phyloP scores from a whole-genome alignment of 2,797 vertebrate genomes.

The Clamator glandarius region DNA sequence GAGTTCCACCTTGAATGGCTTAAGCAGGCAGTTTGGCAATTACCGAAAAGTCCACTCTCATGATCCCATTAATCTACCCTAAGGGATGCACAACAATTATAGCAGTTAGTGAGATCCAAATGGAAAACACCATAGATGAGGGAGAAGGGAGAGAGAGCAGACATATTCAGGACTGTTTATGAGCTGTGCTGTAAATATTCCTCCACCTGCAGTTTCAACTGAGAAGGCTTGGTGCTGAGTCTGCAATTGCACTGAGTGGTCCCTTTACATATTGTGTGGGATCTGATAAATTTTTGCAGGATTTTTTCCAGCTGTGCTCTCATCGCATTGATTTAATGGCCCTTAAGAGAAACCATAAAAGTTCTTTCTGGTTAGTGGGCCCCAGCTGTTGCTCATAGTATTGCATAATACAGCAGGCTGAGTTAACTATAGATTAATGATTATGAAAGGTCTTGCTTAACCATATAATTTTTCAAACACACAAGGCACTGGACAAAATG shows the following conservation, averaged over 20 bases:
- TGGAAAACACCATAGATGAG: slow-evolving; percentile 33
- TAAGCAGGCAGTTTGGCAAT: slow-evolving; percentile 9
- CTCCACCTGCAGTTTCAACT: slow-evolving; percentile 75
- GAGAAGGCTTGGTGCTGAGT: slow-evolving; percentile 56
- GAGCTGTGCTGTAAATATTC: slow-evolving; percentile 47
- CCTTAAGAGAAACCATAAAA: slow-evolving; percentile 84
- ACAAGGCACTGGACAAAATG: slow-evolving; percentile 42
- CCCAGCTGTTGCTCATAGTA: slow-evolving; percentile 79
- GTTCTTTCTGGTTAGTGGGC: slow-evolving; percentile 79
- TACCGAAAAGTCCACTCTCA: background rate
- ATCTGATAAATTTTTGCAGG: slow-evolving; percentile 81
- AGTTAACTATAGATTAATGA: slow-evolving; percentile 80
- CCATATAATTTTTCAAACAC: slow-evolving; percentile 66
- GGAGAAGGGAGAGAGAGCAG: slow-evolving; percentile 5
- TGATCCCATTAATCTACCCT: slow-evolving; percentile 53
- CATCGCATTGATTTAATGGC: slow-evolving; percentile 83
- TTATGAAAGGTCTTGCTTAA: slow-evolving; percentile 77
- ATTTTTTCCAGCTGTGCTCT: slow-evolving; percentile 83
- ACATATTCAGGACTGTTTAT: slow-evolving; percentile 13
- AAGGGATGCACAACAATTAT: slow-evolving; percentile 38
- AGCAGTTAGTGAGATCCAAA: slow-evolving; percentile 42
- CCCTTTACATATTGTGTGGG: slow-evolving; percentile 78
- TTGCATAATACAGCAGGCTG: slow-evolving; percentile 78
- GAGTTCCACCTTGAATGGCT: slow-evolving; percentile 22
- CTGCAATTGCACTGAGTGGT: slow-evolving; percentile 46